phyloP scores from a whole-genome alignment of 1,140 invertebrate species.

The Andrena cerasifolii region DNA sequence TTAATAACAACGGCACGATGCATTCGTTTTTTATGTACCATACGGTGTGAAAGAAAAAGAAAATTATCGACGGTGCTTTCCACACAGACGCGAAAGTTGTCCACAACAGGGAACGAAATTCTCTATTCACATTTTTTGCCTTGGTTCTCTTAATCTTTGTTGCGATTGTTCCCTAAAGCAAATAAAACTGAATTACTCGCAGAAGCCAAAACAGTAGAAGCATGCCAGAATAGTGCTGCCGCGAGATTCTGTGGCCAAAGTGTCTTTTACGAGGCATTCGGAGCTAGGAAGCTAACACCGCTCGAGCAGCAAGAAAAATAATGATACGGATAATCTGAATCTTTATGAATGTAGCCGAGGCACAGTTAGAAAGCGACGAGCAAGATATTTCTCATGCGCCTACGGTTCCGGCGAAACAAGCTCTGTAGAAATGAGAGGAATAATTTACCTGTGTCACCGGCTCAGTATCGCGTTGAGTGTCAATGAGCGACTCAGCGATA shows the following conservation, averaged over 20 bases:
- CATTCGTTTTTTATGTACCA: constrained; percentile 77
- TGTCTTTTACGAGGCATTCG: not conserved
- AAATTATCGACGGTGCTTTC: constrained; percentile 76
- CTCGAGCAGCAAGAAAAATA: not conserved
- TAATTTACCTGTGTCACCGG: constrained; percentile 74
- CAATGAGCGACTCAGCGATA: constrained; percentile 85
- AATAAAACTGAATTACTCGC: constrained; percentile 73
- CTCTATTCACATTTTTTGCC: constrained; percentile 64
- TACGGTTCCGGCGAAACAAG: not conserved
- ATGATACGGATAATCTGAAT: not conserved
- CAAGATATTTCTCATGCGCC: constrained; percentile 7
- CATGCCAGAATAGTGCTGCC: not conserved
- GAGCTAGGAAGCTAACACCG: not conserved
- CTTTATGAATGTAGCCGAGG: not conserved
- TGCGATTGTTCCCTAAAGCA: constrained; percentile 75
- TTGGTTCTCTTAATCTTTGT: constrained; percentile 68
- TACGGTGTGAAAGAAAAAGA: constrained; percentile 75
- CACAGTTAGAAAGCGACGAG: not conserved
- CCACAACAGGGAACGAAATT: constrained; percentile 73
- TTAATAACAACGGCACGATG: constrained; percentile 75
- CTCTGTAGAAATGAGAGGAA: not conserved
- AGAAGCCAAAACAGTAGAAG: constrained; percentile 1
- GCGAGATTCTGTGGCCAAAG: not conserved
- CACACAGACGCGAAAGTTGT: constrained; percentile 71
- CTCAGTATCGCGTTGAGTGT: constrained; percentile 78